phyloP scores from a whole-genome alignment of 2,113 vertebrate genomes.

The Hystrix cristata region DNA sequence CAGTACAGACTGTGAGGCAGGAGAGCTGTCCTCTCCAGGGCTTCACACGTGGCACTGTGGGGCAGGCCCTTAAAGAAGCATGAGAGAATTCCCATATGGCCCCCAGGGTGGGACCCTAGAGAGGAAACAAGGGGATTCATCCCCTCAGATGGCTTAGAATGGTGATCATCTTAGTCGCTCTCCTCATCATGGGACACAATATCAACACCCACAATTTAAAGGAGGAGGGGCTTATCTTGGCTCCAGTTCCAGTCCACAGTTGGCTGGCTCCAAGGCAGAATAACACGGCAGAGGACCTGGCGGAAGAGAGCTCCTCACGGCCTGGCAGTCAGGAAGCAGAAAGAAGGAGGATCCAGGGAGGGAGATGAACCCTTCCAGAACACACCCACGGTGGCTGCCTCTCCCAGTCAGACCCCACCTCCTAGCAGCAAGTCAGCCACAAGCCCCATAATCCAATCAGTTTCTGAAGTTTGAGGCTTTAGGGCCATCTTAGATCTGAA shows the following conservation, averaged over 20 bases:
- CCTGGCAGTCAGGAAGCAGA: background rate
- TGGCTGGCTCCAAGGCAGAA: too few species aligned
- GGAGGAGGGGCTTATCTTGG: too few species aligned
- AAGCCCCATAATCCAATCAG: background rate
- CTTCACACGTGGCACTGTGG: too few species aligned
- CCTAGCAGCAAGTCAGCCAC: background rate
- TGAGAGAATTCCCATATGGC: background rate
- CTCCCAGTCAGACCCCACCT: background rate
- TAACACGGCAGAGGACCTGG: too few species aligned
- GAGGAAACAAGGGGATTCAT: background rate
- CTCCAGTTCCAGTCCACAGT: too few species aligned
- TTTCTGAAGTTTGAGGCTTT: background rate
- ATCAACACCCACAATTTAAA: too few species aligned
- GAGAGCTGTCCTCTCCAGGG: background rate
- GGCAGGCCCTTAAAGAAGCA: background rate
- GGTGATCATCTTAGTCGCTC: too few species aligned
- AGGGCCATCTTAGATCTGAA: background rate
- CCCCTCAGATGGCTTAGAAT: too few species aligned
- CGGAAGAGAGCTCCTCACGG: background rate
- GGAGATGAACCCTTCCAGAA: background rate
- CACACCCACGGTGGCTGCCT: background rate
- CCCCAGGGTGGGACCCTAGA: background rate
- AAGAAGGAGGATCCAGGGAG: background rate
- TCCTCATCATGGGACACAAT: too few species aligned
- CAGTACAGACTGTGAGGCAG: background rate